Percentiles rank a stretch among this genome's conserved stretches.
Evolutionary conservation across 2,797 vertebrate species (phyloP).

Genomic region (Lagodon rhomboides): DNA sequence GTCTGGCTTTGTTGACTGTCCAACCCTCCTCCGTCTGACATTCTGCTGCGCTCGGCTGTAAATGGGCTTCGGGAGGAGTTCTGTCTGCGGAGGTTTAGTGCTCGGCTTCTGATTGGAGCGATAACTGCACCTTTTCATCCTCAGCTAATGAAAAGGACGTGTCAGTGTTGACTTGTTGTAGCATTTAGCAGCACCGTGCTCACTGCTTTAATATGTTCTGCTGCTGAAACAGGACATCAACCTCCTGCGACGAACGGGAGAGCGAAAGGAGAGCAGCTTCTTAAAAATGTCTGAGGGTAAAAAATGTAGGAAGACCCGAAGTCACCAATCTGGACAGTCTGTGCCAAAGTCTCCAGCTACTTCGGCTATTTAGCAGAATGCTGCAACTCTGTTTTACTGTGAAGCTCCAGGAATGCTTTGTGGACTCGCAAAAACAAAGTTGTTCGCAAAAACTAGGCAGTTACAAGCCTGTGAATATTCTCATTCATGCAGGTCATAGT

Average conservation of each 20-base stretch:
- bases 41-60: neutral
- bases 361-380: too few relatives aligned
- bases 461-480: too few relatives aligned
- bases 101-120: neutral
- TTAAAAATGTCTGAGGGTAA: neutral
- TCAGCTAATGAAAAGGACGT: neutral
- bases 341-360: too few relatives aligned
- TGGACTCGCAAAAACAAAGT: too few relatives aligned
- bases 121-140: neutral
- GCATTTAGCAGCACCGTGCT: neutral
- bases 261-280: neutral
- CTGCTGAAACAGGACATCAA: neutral
- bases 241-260: neutral
- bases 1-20: slow-evolving; percentile 29
- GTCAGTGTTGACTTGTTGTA: neutral
- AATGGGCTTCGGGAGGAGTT: neutral
- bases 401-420: too few relatives aligned
- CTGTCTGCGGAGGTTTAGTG: neutral
- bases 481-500: too few relatives aligned
- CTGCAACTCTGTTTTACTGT: too few relatives aligned
- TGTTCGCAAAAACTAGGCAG: too few relatives aligned
- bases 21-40: slow-evolving; percentile 16
- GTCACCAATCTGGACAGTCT: too few relatives aligned
- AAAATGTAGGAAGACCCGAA: too few relatives aligned
- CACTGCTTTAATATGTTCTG: neutral